Conservation (phyloP, 2,797 vertebrate genomes). For the Enteromius mattozi region DNA sequence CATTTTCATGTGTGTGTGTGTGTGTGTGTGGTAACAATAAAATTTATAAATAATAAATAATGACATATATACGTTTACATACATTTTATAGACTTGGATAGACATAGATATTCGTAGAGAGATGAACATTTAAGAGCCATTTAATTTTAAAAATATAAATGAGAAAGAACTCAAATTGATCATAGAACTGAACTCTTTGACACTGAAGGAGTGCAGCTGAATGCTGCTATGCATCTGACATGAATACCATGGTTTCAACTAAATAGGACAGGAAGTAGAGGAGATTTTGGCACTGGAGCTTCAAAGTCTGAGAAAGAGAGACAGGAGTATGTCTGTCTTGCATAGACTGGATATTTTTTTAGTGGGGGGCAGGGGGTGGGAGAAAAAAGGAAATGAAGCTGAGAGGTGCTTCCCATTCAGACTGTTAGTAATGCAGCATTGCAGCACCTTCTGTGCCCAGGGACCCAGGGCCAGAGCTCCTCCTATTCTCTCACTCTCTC, state of each 20-base stretch:
- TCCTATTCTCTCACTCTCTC: slow-evolving; percentile 61
- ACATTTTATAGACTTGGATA: neutral
- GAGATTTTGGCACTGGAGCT: slow-evolving; percentile 16
- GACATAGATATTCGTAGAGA: neutral
- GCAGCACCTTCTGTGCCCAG: slow-evolving; percentile 89
- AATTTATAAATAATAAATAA: neutral
- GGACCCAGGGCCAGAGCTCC: slow-evolving; percentile 87
- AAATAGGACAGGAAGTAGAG: neutral
- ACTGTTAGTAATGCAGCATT: slow-evolving; percentile 60
- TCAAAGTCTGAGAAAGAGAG: slow-evolving; percentile 5
- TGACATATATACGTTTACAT: neutral
- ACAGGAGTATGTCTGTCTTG: slow-evolving; percentile 4
- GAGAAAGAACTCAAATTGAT: neutral
- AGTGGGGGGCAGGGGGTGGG: neutral
- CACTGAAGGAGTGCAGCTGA: neutral
- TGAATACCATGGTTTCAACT: neutral
- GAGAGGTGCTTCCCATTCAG: slow-evolving; percentile 46
- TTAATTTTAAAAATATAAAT: neutral
- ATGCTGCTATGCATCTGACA: neutral
- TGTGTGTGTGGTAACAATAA: neutral
- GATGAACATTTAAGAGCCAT: neutral
- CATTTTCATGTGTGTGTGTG: neutral
- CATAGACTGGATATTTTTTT: slow-evolving; percentile 19
- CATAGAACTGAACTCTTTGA: neutral
- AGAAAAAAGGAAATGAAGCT: neutral